phyloP scores from a whole-genome alignment of 2,888 invertebrate genomes.

The Crepidodera aurea region DNA sequence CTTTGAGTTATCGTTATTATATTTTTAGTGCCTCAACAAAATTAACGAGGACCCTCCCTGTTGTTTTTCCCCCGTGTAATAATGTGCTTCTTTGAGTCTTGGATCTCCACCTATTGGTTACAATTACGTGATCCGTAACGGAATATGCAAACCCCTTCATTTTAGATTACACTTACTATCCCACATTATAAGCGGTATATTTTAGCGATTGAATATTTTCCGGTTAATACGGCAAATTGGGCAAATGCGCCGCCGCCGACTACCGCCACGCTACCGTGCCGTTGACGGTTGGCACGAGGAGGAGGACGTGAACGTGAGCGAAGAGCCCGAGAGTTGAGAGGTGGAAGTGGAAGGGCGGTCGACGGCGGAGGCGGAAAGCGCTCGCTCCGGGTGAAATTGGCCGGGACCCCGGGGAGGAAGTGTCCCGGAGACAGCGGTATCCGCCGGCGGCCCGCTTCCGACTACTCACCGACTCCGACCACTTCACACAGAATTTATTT shows the following conservation, averaged over 20 bases:
- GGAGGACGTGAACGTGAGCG: neutral
- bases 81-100: too few species aligned
- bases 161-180: too few species aligned
- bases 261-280: neutral
- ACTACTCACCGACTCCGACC: constrained; percentile 56
- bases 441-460: constrained; percentile 61
- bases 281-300: neutral
- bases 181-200: too few species aligned
- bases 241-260: neutral
- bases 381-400: constrained; percentile 62
- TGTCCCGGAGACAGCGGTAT: constrained; percentile 65
- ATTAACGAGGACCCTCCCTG: too few species aligned
- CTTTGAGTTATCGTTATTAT: too few species aligned
- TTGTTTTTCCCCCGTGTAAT: too few species aligned
- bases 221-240: too few species aligned
- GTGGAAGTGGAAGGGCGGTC: constrained; percentile 56
- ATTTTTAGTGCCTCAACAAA: too few species aligned
- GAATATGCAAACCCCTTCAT: too few species aligned
- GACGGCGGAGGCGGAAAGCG: constrained; percentile 60
- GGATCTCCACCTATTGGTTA: too few species aligned
- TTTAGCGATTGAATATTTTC: too few species aligned
- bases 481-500: constrained; percentile 57
- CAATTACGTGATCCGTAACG: too few species aligned
- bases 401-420: constrained; percentile 62
- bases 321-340: constrained; percentile 2